Conservation (phyloP, 2,797 vertebrate species). For the Allobates femoralis region DNA sequence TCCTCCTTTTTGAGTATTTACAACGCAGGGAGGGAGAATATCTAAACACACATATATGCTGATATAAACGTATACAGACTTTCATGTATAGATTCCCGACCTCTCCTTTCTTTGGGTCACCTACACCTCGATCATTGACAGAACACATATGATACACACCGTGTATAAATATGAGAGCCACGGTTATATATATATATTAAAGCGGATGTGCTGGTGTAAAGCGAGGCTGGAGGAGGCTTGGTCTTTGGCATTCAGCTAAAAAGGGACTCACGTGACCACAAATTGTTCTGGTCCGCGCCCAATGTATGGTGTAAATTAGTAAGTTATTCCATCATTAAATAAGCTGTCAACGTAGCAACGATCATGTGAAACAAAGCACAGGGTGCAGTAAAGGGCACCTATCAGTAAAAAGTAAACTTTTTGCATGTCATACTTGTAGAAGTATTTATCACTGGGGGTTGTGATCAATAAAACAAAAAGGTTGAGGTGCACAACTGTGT, state of each 20-base stretch:
- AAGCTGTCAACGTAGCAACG: background rate
- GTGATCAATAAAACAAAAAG: too few species aligned
- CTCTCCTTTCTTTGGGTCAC: constrained; percentile 22
- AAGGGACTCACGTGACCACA: background rate
- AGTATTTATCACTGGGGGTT: too few species aligned
- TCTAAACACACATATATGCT: constrained; percentile 43
- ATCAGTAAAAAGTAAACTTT: too few species aligned
- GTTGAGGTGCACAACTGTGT: too few species aligned
- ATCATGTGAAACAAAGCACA: background rate
- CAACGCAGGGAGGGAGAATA: constrained; percentile 34
- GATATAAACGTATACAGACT: constrained; percentile 38
- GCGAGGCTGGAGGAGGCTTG: background rate
- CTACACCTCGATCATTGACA: constrained; percentile 10
- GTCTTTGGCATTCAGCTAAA: background rate
- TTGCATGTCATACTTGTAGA: background rate
- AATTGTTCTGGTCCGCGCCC: background rate
- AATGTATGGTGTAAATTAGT: constrained; percentile 13
- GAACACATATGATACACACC: background rate
- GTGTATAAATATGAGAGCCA: background rate
- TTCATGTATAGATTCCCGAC: constrained; percentile 31
- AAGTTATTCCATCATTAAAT: constrained; percentile 26
- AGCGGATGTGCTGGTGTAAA: background rate
- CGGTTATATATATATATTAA: background rate
- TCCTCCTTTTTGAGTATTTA: constrained; percentile 44
- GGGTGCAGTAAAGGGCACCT: background rate